Evolutionary conservation across 1,140 invertebrate species (phyloP), one percentile per base, ranked within the genome.

Genomic region (Conus ventricosus): DNA sequence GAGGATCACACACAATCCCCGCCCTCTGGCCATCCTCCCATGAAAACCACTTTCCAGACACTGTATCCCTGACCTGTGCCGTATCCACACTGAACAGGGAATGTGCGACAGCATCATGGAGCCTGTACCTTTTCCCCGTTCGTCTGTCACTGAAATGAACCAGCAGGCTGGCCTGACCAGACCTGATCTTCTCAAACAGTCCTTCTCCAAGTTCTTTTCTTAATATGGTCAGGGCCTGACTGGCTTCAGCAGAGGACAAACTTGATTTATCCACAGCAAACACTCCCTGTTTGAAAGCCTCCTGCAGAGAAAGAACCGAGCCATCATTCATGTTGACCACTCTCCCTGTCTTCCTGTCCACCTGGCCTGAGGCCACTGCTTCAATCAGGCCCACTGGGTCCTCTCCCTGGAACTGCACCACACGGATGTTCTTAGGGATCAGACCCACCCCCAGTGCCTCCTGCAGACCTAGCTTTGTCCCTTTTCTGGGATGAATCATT

Each of bases 391-490:
- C 90, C 2, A 93, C 88, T 13, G 83, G 88, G 27, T 91, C 87
- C 53, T 96, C 96, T 57, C 96, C 97, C 88, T 96, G 96, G 0
- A 97, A 97, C 93, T 97, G 96, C 84, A 95, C 96, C 91, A 97
- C 97, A 3, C 96, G 96, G 71, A 96, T 96, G 75, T 96, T 96
- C 83, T 97, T 96, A 23, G 96, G 94, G 95, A 99, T 95, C 89
- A 97, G 96, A 8, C 97, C 97, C 53, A 95, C 94, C 88, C 97
- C 96, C 25, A 99, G 96, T 23, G 97, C 97, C 94, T 98, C 97
- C 87, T 96, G 96, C 6, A 98, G 95, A 55, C 96, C 97, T 11
- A 98, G 90, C 5, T 96, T 93, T 92, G 98, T 96, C n/a, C 96
- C 96, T 25, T 97, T 98, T 71, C 97, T 96, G 6, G 98, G 97